These are phyloP conservation scores for Tangachromis dhanisi DNA, from an alignment of 2,113 vertebrate species.

Conservation along the genomic window DNA sequence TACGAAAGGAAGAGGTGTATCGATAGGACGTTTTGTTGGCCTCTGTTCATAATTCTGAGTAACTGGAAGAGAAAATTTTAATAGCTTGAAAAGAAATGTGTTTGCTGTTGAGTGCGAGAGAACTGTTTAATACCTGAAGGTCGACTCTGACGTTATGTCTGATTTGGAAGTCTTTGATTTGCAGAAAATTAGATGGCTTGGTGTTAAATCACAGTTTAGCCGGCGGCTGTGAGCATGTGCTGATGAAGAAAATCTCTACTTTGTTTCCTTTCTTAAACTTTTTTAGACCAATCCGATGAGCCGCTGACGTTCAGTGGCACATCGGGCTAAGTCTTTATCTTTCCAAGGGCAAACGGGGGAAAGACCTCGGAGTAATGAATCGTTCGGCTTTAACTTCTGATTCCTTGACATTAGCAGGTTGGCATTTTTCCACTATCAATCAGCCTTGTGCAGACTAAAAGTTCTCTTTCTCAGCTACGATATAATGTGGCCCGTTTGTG, in stretches of 20 bases:
- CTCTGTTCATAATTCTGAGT: neutral
- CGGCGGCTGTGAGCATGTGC: neutral
- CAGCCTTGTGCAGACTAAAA: neutral
- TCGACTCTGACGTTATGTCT: neutral
- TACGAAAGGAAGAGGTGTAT: neutral
- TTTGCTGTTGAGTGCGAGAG: neutral
- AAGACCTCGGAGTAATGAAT: neutral
- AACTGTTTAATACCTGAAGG: neutral
- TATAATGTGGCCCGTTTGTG: neutral
- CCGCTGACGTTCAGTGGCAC: neutral
- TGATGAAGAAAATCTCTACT: neutral
- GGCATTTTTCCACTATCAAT: neutral
- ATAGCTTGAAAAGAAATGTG: neutral
- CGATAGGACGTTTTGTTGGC: neutral
- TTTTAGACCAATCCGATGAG: neutral
- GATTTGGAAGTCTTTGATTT: neutral
- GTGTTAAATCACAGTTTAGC: neutral
- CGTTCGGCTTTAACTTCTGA: neutral
- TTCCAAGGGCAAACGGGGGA: neutral
- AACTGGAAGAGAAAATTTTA: neutral
- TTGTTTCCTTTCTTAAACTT: neutral
- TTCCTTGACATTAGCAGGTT: slow-evolving; percentile 11
- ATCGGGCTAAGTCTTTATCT: neutral
- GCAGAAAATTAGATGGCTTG: neutral
- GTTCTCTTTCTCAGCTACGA: neutral